These are phyloP conservation scores for Ligdia adustata DNA, from an alignment of 2,888 invertebrate species.

Conservation along the genomic window DNA sequence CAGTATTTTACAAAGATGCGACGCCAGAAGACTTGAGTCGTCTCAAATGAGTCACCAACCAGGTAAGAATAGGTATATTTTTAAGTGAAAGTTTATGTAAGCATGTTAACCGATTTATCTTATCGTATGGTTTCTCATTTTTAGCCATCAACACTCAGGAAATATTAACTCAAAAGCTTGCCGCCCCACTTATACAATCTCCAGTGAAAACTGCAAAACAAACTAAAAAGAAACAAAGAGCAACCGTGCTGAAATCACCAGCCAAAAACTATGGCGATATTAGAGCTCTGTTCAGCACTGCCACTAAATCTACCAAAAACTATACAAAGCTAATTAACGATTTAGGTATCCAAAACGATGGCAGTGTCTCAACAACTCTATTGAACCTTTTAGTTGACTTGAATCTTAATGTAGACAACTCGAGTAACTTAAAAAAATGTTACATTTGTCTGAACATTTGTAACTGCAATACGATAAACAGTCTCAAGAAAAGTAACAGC, in stretches of 20 bases:
- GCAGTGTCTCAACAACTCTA: constrained; percentile 59
- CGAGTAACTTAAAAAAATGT: constrained; percentile 51
- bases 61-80: constrained; percentile 1
- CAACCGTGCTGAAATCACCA: constrained; percentile 51
- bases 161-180: constrained; percentile 29
- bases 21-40: constrained; percentile 75
- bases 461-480: constrained; percentile 61
- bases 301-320: constrained; percentile 73
- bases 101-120: too few species aligned
- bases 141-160: constrained; percentile 4
- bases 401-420: constrained; percentile 61
- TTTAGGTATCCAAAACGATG: constrained; percentile 63
- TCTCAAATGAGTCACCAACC: constrained; percentile 39
- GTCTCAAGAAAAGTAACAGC: constrained; percentile 40
- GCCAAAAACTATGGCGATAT: constrained; percentile 80
- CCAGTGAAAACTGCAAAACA: constrained; percentile 47
- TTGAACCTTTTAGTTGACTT: constrained; percentile 76
- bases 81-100: neutral
- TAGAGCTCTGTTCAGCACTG: constrained; percentile 78
- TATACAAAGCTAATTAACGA: constrained; percentile 73
- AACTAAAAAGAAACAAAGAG: constrained; percentile 58
- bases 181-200: constrained; percentile 32
- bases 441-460: constrained; percentile 72
- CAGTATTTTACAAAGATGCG: constrained; percentile 74
- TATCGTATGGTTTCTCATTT: too few species aligned